A percentile compares a stretch with the other conserved stretches of the same genome.
Conservation (phyloP, 2,888 invertebrate species). For the Lasioglossum pauxillum region DNA sequence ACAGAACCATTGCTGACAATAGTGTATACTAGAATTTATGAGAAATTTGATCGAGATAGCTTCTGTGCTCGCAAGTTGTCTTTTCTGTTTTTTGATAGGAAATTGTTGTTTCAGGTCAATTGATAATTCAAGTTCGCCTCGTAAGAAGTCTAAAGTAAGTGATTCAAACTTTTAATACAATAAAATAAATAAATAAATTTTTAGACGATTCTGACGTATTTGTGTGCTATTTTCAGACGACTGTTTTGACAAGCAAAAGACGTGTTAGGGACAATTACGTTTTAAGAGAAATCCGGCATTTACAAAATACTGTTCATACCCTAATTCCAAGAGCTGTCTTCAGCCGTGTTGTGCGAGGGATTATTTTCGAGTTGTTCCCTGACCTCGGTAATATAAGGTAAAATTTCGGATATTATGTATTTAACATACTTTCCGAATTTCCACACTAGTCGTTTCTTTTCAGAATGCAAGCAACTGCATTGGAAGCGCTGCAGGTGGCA, state of each 20-base stretch:
- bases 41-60: not conserved
- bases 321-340: constrained; percentile 85
- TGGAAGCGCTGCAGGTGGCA: not conserved
- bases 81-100: not conserved
- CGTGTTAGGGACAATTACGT: constrained; percentile 1
- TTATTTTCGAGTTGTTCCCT: constrained; percentile 62
- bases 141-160: constrained; percentile 9
- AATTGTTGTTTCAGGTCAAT: constrained; percentile 26
- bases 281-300: constrained; percentile 76
- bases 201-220: not conserved
- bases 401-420: constrained; percentile 6
- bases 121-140: not conserved
- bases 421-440: not conserved
- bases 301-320: constrained; percentile 75
- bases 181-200: not conserved
- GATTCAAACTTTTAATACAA: not conserved
- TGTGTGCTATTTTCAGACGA: not conserved
- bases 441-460: not conserved
- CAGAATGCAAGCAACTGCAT: not conserved
- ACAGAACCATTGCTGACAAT: not conserved
- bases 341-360: constrained; percentile 84
- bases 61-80: not conserved
- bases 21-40: not conserved
- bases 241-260: constrained; percentile 32
- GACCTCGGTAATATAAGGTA: constrained; percentile 64